Evolutionary conservation across 1,140 invertebrate genomes (phyloP).

Genomic region (Aleiodes sp.): DNA sequence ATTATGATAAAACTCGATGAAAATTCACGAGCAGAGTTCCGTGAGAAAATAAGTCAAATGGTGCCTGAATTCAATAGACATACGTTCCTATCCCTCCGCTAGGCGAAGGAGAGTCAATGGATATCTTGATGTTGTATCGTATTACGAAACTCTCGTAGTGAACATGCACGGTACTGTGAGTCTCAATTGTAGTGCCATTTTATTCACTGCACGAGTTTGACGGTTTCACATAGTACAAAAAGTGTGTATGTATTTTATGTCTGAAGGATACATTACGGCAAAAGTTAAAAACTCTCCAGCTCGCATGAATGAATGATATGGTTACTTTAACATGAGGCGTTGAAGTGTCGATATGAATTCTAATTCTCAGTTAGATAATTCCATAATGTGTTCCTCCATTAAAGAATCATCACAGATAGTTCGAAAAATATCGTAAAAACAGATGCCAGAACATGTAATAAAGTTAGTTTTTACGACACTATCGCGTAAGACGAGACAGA

Average conservation of each 20-base stretch:
- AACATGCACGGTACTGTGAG: not conserved
- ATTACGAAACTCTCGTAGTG: not conserved
- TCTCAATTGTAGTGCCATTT: not conserved
- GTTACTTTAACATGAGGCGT: too few species aligned
- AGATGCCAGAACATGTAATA: too few species aligned
- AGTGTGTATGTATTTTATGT: not conserved
- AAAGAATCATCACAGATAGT: too few species aligned
- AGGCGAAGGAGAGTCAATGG: not conserved
- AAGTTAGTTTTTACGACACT: too few species aligned
- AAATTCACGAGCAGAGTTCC: constrained; percentile 1
- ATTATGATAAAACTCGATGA: not conserved
- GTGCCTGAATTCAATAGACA: not conserved
- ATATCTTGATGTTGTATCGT: constrained; percentile 9
- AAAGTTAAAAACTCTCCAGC: too few species aligned
- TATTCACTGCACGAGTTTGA: constrained; percentile 1
- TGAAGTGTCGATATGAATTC: too few species aligned
- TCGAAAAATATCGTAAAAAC: too few species aligned
- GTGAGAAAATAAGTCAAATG: not conserved
- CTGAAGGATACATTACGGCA: not conserved
- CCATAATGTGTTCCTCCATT: not conserved
- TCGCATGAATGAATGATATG: too few species aligned
- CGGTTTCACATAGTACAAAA: not conserved
- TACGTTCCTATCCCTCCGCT: not conserved
- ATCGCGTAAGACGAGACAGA: too few species aligned
- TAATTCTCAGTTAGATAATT: not conserved